Percentiles rank a stretch among this genome's conserved stretches.
These are phyloP conservation scores for Rallus crepitans DNA, from an alignment of 2,797 vertebrate genomes.

Conservation along the genomic window DNA sequence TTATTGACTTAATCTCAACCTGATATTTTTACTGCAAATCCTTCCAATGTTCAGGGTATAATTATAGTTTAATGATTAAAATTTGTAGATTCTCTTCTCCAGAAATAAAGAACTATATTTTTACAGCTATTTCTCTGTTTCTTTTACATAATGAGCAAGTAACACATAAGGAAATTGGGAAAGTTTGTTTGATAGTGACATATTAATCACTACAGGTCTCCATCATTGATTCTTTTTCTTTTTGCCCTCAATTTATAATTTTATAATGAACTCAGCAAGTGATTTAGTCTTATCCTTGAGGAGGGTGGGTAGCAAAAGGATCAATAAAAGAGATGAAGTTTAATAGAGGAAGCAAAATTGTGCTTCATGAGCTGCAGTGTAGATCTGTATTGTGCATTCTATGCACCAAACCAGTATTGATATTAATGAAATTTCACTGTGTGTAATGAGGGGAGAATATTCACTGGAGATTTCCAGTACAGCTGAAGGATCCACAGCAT, in stretches of 20 bases:
- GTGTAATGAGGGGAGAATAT: neutral
- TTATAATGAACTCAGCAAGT: constrained; percentile 16
- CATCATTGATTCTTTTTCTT: neutral
- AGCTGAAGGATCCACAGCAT: neutral
- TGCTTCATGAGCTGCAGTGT: neutral
- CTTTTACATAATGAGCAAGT: constrained; percentile 26
- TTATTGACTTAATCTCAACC: constrained; percentile 75
- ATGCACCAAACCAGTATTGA: neutral
- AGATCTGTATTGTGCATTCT: neutral
- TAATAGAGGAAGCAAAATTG: neutral
- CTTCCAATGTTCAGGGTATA: constrained; percentile 58
- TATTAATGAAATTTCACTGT: neutral
- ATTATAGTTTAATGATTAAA: constrained; percentile 71
- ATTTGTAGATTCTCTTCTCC: constrained; percentile 40
- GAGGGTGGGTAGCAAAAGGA: neutral
- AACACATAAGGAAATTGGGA: neutral
- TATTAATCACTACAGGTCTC: constrained; percentile 11
- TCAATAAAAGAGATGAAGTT: constrained; percentile 9
- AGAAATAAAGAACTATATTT: constrained; percentile 14
- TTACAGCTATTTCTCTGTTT: constrained; percentile 1
- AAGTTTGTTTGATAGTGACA: constrained; percentile 21
- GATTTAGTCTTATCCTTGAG: constrained; percentile 19
- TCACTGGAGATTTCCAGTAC: neutral
- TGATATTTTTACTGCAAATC: constrained; percentile 71
- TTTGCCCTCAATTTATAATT: neutral